These are phyloP conservation scores for Phymanthus crucifer DNA, from an alignment of 92 coral and sea anemone species.

Conservation along the genomic window DNA sequence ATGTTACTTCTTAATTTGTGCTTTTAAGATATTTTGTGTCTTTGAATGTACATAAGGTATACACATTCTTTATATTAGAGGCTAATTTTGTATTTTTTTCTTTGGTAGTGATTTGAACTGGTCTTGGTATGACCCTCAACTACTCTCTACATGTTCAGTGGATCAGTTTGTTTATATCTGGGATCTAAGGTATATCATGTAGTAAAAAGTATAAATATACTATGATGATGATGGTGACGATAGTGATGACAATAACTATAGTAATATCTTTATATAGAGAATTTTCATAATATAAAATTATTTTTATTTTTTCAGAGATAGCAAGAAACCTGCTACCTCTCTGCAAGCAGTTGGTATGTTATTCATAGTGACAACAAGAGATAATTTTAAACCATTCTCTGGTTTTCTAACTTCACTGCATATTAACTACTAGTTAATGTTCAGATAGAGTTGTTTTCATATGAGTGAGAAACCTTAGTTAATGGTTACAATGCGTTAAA, in stretches of 20 bases:
- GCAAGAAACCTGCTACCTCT: conserved; percentile 92
- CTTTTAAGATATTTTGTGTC: too few species aligned
- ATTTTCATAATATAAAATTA: too few species aligned
- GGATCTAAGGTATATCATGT: conserved; percentile 77
- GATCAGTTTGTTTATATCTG: conserved; percentile 95
- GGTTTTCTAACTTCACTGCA: too few species aligned
- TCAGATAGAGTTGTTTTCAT: too few species aligned
- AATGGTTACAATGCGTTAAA: too few species aligned
- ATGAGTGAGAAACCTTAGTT: too few species aligned
- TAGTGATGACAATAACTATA: background rate
- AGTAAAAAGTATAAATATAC: background rate
- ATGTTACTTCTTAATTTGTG: too few species aligned
- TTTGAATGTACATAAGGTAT: too few species aligned
- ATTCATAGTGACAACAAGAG: background rate
- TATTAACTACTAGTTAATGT: too few species aligned
- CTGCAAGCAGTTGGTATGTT: conserved; percentile 77
- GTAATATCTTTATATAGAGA: background rate
- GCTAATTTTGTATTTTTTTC: background rate
- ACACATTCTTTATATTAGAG: too few species aligned
- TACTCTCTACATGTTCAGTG: conserved; percentile 90
- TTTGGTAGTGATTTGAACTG: conserved; percentile 82
- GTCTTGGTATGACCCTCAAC: conserved; percentile 94
- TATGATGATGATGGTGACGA: background rate
- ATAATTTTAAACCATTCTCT: too few species aligned
- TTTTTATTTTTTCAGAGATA: conserved; percentile 55